Percentiles rank a stretch among this genome's conserved stretches.
phyloP scores from a whole-genome alignment of 1,140 invertebrate species.

The Cydia fagiglandana region DNA sequence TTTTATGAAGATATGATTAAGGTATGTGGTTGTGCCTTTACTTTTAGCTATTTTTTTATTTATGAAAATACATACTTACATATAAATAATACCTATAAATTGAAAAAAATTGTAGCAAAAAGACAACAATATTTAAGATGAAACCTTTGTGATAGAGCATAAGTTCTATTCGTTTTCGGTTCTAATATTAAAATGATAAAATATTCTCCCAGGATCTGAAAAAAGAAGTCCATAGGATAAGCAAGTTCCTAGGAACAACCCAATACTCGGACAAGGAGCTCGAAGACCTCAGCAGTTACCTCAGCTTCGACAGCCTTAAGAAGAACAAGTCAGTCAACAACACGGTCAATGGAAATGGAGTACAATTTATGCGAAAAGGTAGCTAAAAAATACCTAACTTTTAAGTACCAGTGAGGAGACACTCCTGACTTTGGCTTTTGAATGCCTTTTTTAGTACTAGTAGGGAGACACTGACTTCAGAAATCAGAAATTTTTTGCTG shows the following conservation, averaged over 20 bases:
- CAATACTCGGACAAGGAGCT: slow-evolving; percentile 77
- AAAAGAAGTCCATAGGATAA: slow-evolving; percentile 80
- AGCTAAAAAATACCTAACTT: no score
- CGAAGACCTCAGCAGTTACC: slow-evolving; percentile 77
- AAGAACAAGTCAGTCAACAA: slow-evolving; percentile 87
- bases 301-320: slow-evolving; percentile 85
- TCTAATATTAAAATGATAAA: neutral
- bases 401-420: no score
- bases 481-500: no score
- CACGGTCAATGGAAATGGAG: slow-evolving; percentile 59
- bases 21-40: slow-evolving; percentile 60
- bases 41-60: neutral
- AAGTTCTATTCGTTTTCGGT: neutral
- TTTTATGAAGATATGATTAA: slow-evolving; percentile 90
- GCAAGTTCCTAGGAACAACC: slow-evolving; percentile 80
- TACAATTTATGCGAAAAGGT: slow-evolving; percentile 73
- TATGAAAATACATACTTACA: no score
- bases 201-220: slow-evolving; percentile 75
- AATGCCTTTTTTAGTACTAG: no score
- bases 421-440: no score
- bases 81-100: no score
- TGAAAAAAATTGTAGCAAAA: no score
- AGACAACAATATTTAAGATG: no score
- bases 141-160: no score
- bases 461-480: no score